Conservation (phyloP, 2,113 vertebrate genomes). For the Peucedramus taeniatus region DNA sequence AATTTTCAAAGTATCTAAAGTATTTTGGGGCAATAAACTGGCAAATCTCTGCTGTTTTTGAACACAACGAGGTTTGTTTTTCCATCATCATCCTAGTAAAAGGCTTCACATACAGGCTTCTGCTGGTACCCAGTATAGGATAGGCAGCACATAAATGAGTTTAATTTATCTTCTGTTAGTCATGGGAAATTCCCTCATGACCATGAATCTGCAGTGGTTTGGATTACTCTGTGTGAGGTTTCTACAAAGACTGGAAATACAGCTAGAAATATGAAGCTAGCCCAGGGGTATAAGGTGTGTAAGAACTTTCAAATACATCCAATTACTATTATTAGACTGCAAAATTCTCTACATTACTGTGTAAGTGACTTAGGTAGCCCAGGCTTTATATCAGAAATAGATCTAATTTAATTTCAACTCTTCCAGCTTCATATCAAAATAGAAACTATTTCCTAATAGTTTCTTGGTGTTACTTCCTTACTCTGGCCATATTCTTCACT, state of each 20-base stretch:
- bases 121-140: neutral
- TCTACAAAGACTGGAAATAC: neutral
- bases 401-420: neutral
- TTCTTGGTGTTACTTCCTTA: neutral
- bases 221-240: neutral
- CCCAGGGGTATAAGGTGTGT: neutral
- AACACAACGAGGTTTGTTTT: neutral
- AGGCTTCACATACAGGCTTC: neutral
- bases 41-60: neutral
- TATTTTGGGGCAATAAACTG: neutral
- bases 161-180: neutral
- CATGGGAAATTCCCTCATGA: neutral
- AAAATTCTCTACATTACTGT: neutral
- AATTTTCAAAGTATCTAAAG: neutral
- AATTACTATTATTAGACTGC: neutral
- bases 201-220: neutral
- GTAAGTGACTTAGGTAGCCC: neutral
- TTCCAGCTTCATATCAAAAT: neutral
- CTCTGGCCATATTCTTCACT: neutral
- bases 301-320: neutral
- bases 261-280: neutral
- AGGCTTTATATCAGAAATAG: neutral
- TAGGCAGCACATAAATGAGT: neutral
- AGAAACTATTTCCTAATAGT: neutral
- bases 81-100: neutral